phyloP scores from a whole-genome alignment of 2,797 vertebrate species.

The Melopsittacus undulatus region DNA sequence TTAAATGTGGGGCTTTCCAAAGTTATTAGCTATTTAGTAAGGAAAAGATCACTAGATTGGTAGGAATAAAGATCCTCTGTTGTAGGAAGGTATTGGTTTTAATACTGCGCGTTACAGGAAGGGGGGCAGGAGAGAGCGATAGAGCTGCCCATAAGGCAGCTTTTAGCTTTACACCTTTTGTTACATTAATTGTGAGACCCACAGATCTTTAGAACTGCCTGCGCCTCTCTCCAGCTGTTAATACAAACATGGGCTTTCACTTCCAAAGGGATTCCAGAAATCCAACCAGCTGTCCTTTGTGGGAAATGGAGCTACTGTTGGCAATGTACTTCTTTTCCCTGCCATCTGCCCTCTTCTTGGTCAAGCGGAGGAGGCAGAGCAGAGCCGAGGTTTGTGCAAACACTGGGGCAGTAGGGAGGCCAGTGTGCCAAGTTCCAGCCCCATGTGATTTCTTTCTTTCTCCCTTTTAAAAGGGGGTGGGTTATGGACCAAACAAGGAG shows the following conservation, averaged over 20 bases:
- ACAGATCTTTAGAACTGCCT: neutral
- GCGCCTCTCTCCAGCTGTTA: neutral
- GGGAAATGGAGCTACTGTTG: neutral
- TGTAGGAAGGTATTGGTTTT: neutral
- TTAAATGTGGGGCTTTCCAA: neutral
- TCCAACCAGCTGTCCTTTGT: neutral
- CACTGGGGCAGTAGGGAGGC: neutral
- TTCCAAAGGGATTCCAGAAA: neutral
- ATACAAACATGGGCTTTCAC: neutral
- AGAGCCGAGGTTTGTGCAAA: neutral
- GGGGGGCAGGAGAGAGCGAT: neutral
- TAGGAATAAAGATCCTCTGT: neutral
- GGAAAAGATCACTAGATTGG: neutral
- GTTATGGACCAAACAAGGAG: neutral
- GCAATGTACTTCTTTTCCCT: neutral
- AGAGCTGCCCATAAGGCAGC: neutral
- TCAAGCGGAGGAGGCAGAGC: neutral
- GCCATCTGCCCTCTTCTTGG: neutral
- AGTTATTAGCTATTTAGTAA: neutral
- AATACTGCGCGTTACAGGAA: neutral
- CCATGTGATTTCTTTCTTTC: accelerated
- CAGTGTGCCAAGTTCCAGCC: neutral
- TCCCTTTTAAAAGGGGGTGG: neutral
- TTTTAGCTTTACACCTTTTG: neutral
- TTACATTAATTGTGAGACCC: neutral